Evolutionary conservation across 2,888 invertebrate genomes (phyloP), one percentile per base, ranked within the genome.

Genomic region (Belgica antarctica): DNA sequence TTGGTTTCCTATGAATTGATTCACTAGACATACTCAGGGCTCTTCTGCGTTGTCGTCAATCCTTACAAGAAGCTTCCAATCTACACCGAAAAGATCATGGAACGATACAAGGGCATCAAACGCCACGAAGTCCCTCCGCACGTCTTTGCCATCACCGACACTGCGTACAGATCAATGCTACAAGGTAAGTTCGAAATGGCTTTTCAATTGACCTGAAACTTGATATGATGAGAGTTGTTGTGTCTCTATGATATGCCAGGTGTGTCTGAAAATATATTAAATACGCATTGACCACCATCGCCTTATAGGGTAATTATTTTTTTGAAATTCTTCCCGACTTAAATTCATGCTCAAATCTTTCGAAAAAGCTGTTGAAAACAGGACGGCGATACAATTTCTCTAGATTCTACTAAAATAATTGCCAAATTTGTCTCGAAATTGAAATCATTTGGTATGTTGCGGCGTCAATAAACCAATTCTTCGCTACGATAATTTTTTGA

Each of bases 1-100:
- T 73, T 72, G 74, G 62, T 65, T 74, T 74, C 72, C 73, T 74
- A n/a, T 74, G 75, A 75, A 77, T 74, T 76, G n/a, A n/a, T 75
- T 84, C 87, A 28, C 88, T n/a, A 99, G 98, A 99, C 99, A 75
- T 99, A 99, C 83, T 99, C 99, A 74, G 99, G 99, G 74, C 91
- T 99, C 76, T 99, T 99, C 87, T 99, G 99, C 83, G 99, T 99
- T 78, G 99, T 99, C 76, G 96, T 99, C 75, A 99, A 99, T 83
- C 99, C 99, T 2, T 99, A 99, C 88, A 96, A 96, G 84, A 91
- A 92, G 82, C 85, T 99, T 79, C 97, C 98, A 73, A 99, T 99
- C 81, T 99, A 99, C 86, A 96, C 97, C 78, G 98, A 99, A 84
- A 94, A 94, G 84, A 94, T 99, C 76, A 96, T 99, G 89, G 98